Percentiles rank a stretch among this genome's conserved stretches.
phyloP scores from a whole-genome alignment of 2,888 invertebrate species.

The Harmothoe impar region DNA sequence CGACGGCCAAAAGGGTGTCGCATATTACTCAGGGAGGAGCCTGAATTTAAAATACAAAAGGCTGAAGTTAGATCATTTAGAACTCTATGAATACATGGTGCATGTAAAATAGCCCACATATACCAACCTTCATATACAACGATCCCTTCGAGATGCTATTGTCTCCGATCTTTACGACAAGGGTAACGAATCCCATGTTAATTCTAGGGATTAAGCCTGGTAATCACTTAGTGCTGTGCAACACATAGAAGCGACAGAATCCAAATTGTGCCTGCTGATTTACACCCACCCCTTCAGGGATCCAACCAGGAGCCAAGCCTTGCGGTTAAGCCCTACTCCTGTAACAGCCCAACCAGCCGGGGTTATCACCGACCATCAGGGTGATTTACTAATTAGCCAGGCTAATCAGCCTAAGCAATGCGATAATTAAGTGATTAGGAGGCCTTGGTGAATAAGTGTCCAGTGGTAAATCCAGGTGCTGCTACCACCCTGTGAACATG shows the following conservation, averaged over 20 bases:
- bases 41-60: no score
- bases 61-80: no score
- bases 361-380: not conserved
- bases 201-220: not conserved
- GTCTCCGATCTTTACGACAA: not conserved
- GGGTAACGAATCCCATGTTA: not conserved
- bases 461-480: not conserved
- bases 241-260: not conserved
- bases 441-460: not conserved
- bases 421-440: conserved; percentile 14
- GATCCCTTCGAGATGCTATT: not conserved
- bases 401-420: conserved; percentile 8
- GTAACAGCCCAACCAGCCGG: not conserved
- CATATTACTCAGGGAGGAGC: no score
- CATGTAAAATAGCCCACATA: no score
- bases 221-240: conserved; percentile 26
- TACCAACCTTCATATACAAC: no score
- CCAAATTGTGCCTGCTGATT: not conserved
- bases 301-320: not conserved
- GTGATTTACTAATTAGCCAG: not conserved
- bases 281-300: not conserved
- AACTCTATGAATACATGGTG: no score
- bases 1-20: no score
- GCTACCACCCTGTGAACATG: not conserved
- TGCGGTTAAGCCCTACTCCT: not conserved